Evolutionary conservation across 64 coral and sea anemone genomes (phyloP).

Genomic region (Porites lutea): DNA sequence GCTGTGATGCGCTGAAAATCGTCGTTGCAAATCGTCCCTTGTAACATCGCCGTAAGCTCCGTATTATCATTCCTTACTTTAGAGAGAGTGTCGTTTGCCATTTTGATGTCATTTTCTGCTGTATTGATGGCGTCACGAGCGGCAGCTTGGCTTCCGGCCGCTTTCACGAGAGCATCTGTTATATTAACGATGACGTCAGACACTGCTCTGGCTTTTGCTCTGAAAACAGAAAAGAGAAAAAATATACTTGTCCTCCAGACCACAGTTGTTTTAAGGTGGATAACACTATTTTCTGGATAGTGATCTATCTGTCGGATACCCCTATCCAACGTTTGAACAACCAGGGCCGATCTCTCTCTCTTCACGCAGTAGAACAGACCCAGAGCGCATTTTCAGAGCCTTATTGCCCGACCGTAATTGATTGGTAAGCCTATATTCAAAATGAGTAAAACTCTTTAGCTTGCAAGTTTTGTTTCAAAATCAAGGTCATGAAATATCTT

Average conservation of each 20-base stretch:
- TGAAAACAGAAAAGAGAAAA: conserved; percentile 1
- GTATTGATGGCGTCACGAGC: neutral
- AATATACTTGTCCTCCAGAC: neutral
- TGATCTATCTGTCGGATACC: too few species aligned
- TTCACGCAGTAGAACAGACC: too few species aligned
- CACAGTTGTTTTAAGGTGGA: neutral
- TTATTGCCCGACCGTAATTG: too few species aligned
- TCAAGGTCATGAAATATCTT: too few species aligned
- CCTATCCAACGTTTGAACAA: too few species aligned
- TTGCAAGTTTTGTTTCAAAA: too few species aligned
- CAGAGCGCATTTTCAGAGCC: too few species aligned
- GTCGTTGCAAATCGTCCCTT: too few species aligned
- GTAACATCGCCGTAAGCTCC: neutral
- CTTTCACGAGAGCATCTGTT: conserved; percentile 68
- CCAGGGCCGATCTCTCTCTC: too few species aligned
- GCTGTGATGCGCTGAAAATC: too few species aligned
- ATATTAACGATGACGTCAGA: conserved; percentile 73
- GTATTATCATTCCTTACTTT: conserved; percentile 17
- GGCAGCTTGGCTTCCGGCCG: conserved; percentile 50
- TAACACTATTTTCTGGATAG: neutral
- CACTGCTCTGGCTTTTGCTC: conserved; percentile 66
- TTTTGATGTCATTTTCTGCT: conserved; percentile 43
- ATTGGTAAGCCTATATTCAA: too few species aligned
- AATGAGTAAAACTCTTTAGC: too few species aligned
- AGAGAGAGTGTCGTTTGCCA: conserved; percentile 44